Conservation (phyloP, 37 sponge, comb jelly and placozoan species). For the Spongilla lacustris region DNA sequence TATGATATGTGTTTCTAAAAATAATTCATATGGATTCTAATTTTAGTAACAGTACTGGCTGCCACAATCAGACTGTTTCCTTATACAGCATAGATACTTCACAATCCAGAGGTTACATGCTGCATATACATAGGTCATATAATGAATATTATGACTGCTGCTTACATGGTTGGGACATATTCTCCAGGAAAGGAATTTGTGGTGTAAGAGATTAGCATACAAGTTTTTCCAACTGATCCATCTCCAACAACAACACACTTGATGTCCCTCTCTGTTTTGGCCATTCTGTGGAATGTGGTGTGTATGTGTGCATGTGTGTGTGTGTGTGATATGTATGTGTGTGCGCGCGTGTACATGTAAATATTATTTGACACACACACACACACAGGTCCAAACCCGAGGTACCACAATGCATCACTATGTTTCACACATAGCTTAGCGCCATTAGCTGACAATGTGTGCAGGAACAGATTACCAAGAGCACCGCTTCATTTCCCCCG, state of each 20-base stretch:
- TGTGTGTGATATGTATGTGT: no score
- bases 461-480: no score
- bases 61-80: background rate
- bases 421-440: no score
- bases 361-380: no score
- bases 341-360: background rate
- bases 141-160: background rate
- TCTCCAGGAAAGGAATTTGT: conserved; percentile 93
- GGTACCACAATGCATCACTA: no score
- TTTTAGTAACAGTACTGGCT: background rate
- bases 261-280: conserved; percentile 82
- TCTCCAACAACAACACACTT: conserved; percentile 93
- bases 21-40: background rate
- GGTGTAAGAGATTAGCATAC: conserved; percentile 92
- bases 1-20: background rate
- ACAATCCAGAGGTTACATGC: background rate
- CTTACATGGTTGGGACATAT: conserved; percentile 93
- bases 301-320: conserved; percentile 2
- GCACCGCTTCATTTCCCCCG: no score
- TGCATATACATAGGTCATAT: background rate
- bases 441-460: no score
- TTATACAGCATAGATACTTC: background rate
- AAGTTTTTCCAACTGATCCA: conserved; percentile 88
- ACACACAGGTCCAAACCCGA: no score
- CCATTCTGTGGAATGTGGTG: conserved; percentile 43